These are phyloP conservation scores for Botrylloides violaceus DNA, from an alignment of 23 tunicate species.

Conservation along the genomic window DNA sequence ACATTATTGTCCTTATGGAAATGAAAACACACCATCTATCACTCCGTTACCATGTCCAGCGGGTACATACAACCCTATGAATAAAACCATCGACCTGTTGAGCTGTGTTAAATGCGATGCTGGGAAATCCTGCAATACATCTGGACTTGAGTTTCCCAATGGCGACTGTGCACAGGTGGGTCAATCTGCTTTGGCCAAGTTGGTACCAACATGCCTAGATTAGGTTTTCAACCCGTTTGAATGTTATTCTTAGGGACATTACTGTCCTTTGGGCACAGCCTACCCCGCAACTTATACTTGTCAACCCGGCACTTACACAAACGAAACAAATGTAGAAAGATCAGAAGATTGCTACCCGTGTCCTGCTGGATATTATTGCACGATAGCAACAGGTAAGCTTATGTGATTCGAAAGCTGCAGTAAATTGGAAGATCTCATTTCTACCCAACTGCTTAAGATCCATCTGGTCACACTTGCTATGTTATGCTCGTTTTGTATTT, in stretches of 20 bases:
- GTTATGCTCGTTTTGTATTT: too few species aligned
- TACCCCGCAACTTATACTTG: slow-evolving; percentile 66
- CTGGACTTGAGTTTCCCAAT: slow-evolving; percentile 47
- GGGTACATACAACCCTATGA: slow-evolving; percentile 72
- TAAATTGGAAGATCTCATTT: too few species aligned
- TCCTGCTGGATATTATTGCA: slow-evolving; percentile 83
- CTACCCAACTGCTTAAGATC: too few species aligned
- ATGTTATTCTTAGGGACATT: slow-evolving; percentile 87
- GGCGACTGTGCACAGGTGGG: slow-evolving; percentile 47
- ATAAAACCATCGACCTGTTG: slow-evolving; percentile 34
- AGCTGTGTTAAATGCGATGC: slow-evolving; percentile 58
- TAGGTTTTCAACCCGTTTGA: too few species aligned
- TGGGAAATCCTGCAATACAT: slow-evolving; percentile 35
- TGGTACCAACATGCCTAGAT: too few species aligned
- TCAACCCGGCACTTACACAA: slow-evolving; percentile 82
- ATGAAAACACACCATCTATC: slow-evolving; percentile 41
- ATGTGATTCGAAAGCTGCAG: too few species aligned
- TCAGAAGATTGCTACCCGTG: slow-evolving; percentile 69
- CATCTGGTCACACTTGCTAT: too few species aligned
- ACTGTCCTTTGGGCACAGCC: slow-evolving; percentile 76
- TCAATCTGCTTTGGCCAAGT: background rate
- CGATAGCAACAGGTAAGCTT: slow-evolving; percentile 59
- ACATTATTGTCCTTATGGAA: slow-evolving; percentile 82
- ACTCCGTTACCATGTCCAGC: slow-evolving; percentile 46
- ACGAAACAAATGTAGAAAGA: slow-evolving; percentile 31